A percentile compares a stretch with the other conserved stretches of the same genome.
These are phyloP conservation scores for Poecilus cupreus DNA, from an alignment of 2,888 invertebrate genomes.

Conservation along the genomic window DNA sequence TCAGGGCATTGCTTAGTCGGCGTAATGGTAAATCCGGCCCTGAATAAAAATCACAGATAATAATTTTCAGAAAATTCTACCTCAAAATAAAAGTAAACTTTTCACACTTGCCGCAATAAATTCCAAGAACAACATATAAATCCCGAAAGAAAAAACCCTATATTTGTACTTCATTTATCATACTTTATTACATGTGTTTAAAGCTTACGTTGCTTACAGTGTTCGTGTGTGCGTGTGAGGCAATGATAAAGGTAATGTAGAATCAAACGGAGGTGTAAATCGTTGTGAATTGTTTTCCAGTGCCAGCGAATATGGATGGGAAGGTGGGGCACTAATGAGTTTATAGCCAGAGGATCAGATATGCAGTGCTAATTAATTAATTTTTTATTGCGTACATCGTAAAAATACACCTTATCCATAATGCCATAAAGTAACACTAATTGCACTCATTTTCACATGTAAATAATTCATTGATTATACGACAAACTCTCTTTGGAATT, in stretches of 20 bases:
- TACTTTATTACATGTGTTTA: conserved; percentile 4
- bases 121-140: conserved; percentile 13
- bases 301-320: not conserved
- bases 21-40: no score
- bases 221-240: not conserved
- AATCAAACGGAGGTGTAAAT: conserved; percentile 12
- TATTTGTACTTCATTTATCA: conserved; percentile 30
- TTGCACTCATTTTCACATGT: no score
- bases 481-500: no score
- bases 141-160: not conserved
- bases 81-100: conserved; percentile 12
- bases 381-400: not conserved
- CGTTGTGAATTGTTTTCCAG: not conserved
- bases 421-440: no score
- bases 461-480: no score
- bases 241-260: not conserved
- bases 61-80: no score
- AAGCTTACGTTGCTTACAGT: not conserved
- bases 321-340: conserved; percentile 2
- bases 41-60: no score
- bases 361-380: not conserved
- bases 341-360: not conserved
- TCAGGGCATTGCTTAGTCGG: no score
- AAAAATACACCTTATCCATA: not conserved
- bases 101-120: conserved; percentile 14